Evolutionary conservation across 2,113 vertebrate genomes (phyloP).

Genomic region (Tetrax tetrax): DNA sequence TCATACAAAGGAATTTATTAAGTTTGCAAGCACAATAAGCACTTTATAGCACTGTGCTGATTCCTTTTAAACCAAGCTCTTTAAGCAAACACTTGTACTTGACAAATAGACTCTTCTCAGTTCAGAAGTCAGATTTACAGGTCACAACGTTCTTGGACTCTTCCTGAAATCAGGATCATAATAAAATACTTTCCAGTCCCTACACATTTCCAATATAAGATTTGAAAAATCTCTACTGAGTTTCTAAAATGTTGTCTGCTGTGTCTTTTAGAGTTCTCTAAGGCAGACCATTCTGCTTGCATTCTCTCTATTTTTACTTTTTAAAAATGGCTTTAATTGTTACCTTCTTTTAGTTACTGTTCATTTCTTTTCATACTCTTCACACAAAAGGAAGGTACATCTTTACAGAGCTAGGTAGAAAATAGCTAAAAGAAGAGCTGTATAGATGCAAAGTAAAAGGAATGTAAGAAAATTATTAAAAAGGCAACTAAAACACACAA

Average conservation of each 20-base stretch:
- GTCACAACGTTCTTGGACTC: neutral
- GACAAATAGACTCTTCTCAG: neutral
- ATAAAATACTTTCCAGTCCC: constrained; percentile 8
- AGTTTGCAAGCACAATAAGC: neutral
- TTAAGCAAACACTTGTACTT: neutral
- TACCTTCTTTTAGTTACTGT: constrained; percentile 63
- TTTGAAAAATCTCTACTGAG: neutral
- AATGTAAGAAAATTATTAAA: constrained; percentile 69
- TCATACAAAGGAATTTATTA: neutral
- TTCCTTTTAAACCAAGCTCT: neutral
- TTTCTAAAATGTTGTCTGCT: constrained; percentile 3
- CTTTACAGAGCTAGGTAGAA: constrained; percentile 69
- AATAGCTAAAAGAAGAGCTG: constrained; percentile 68
- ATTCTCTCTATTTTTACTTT: neutral
- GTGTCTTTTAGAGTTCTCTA: neutral
- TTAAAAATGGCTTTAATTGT: constrained; percentile 41
- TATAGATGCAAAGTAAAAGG: constrained; percentile 68
- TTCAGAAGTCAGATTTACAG: neutral
- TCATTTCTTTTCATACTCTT: constrained; percentile 69
- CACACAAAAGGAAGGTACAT: constrained; percentile 65
- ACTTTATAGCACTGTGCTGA: neutral
- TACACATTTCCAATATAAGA: neutral
- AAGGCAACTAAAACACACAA: constrained; percentile 64
- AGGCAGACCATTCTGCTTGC: constrained; percentile 17
- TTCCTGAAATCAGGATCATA: neutral